Percentiles rank a stretch among this genome's conserved stretches.
Evolutionary conservation across 2,888 invertebrate genomes (phyloP).

Genomic region (Girardia tigrina): DNA sequence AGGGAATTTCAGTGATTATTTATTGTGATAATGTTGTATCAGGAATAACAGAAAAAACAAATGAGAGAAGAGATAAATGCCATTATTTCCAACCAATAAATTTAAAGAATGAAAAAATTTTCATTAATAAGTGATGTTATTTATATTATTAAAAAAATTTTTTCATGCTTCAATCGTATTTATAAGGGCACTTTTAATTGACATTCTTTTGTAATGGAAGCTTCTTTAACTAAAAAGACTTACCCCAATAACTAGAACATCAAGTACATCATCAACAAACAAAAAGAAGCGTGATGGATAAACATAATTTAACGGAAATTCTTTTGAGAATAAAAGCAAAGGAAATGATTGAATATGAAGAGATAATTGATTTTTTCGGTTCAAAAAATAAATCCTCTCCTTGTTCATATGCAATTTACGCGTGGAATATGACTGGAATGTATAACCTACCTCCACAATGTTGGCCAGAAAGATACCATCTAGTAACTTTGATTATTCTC

Average conservation of each 20-base stretch:
- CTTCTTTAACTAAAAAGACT: too few relatives aligned
- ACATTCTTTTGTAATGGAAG: too few relatives aligned
- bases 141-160: background rate
- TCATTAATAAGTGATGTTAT: background rate
- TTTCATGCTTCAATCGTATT: background rate
- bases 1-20: too few relatives aligned
- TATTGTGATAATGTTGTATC: background rate
- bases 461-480: background rate
- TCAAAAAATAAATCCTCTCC: background rate
- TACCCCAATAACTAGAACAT: too few relatives aligned
- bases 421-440: background rate
- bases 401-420: background rate
- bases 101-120: background rate
- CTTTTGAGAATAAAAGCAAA: background rate
- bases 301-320: background rate
- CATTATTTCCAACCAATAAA: constrained; percentile 18
- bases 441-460: constrained; percentile 7
- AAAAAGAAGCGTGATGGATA: background rate
- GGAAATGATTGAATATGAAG: background rate
- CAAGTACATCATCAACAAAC: background rate
- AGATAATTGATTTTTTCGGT: background rate
- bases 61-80: constrained; percentile 23
- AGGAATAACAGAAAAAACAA: constrained; percentile 11
- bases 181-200: background rate
- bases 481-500: constrained; percentile 39